These are phyloP conservation scores for Pseudochirops cupreus DNA, from an alignment of 2,797 vertebrate species.

Conservation along the genomic window DNA sequence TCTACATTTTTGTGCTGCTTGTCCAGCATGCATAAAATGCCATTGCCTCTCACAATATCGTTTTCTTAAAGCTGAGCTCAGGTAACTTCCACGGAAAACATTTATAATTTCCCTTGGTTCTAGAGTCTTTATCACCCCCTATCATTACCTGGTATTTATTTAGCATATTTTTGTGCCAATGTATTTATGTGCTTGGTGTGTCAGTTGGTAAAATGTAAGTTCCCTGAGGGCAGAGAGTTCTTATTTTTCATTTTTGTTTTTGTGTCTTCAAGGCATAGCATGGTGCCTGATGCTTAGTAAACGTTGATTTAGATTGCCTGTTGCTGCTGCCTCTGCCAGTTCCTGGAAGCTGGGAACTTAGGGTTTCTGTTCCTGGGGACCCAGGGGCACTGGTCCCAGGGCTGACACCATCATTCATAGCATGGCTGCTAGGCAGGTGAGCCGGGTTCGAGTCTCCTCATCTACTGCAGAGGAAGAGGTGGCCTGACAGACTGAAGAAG, in stretches of 20 bases:
- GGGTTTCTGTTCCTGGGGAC: not conserved
- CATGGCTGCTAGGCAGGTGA: too few relatives aligned
- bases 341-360: conserved; percentile 10
- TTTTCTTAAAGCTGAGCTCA: not conserved
- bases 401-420: not conserved
- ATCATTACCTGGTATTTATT: not conserved
- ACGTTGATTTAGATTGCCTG: not conserved
- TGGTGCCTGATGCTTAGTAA: not conserved
- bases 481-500: too few relatives aligned
- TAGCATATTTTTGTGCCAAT: not conserved
- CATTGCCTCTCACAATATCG: not conserved
- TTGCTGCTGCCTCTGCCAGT: not conserved
- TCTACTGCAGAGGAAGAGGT: too few relatives aligned
- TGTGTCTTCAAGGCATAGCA: not conserved
- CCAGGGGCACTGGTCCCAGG: not conserved
- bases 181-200: not conserved
- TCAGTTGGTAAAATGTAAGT: not conserved
- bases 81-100: not conserved
- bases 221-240: not conserved
- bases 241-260: not conserved
- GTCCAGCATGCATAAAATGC: not conserved
- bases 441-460: too few relatives aligned
- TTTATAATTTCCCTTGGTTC: not conserved
- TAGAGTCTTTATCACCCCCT: not conserved
- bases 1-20: not conserved